Evolutionary conservation across 2,888 invertebrate genomes (phyloP), one percentile per base, ranked within the genome.

Genomic region (Hypena proboscidalis): DNA sequence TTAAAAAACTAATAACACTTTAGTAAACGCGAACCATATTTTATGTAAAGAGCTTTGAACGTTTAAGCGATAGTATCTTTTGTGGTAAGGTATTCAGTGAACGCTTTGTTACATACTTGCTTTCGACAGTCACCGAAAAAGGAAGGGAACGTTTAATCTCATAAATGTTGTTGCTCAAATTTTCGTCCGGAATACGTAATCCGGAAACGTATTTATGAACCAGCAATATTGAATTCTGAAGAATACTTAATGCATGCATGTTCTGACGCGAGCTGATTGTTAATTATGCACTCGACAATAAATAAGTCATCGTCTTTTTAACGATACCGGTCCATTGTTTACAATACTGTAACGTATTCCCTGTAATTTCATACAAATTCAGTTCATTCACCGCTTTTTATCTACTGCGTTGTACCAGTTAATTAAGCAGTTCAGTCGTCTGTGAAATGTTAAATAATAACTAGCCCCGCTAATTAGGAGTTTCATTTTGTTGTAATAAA

Each of bases 391-490:
- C 32, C 17, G 30, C 35, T 47, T 48, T 54, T 35, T 42, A 52
- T 62, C 57, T 56, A 8, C 27, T 27, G 35, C 43, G 53, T 38
- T 34, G 8, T 29, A 42, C 53, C 61, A 48, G 67, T 70, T 68
- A 67, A 57, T 58, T 58, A 58, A 17, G 21, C 27, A 27, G 45
- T 47, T 62, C 72, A 61, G 58, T 67, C 62, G 45, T 51, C 64
- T 67, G 59, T 73, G 58, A 71, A 69, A 70, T 70, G 60, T 68
- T 63, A 58, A 57, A 64, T 58, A 70, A 61, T 64, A 67, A 66
- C 70, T 57, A 53, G 54, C 42, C 49, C 43, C 36, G 53, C 67
- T 73, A 70, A 74, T 72, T 70, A 67, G 58, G 46, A 54, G 62
- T 68, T 66, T 55, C 55, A 61, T 67, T 70, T 54, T 60, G 61